Base-by-base conservation (phyloP, 2,113 vertebrate species). In the Pelecanus crispus region DNA sequence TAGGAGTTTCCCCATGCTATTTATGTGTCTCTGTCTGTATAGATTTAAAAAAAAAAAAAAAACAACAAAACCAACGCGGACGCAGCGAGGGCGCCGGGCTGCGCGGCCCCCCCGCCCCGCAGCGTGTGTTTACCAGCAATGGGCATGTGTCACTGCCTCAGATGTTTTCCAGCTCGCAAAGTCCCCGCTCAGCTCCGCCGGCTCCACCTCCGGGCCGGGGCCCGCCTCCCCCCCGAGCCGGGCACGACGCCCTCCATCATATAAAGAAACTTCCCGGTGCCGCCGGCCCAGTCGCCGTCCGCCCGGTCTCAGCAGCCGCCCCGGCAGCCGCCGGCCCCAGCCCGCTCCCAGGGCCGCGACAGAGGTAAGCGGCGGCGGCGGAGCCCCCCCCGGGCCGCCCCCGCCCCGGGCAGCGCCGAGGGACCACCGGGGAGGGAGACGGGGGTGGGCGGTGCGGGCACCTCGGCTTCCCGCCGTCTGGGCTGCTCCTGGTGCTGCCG, bases 1-100 rank as follows among this genome's bases (percentile, higher is more conserved):
- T 86, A 95, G 95, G 96, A 95, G 95, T 94, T 97, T 96, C 95
- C 96, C 96, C 85, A 18, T 20, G 68, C 95, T 97, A 97, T 96
- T 95, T 97, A 83, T 97, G 89, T 25, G 25, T 12, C 66, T 53
- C 74, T 94, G 83, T 63, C 78, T 93, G 72, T 59, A 81, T 14
- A 80, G 75, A 86, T 79, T 95, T 14, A 45, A 59, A 55, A 91
- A 79, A 73, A 79, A 40, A 45, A 19, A 45, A 45, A 45, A 45
- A 45, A 45, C 44, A 40, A 40, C 44, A 45, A 45, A 93, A 66
- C 42, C 89, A 34, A 34, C 56, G 62, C 62, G 88, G 81, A 91
- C 38, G 49, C 59, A 12, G 38, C 63, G 86, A 73, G 86, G 40
- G 78, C 62, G 62, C 81, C 20, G 63, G 28, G 34, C 67, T 59